A percentile compares a stretch with the other conserved stretches of the same genome.
Conservation (phyloP, 2,888 invertebrate species). For the Brenthis daphne region DNA sequence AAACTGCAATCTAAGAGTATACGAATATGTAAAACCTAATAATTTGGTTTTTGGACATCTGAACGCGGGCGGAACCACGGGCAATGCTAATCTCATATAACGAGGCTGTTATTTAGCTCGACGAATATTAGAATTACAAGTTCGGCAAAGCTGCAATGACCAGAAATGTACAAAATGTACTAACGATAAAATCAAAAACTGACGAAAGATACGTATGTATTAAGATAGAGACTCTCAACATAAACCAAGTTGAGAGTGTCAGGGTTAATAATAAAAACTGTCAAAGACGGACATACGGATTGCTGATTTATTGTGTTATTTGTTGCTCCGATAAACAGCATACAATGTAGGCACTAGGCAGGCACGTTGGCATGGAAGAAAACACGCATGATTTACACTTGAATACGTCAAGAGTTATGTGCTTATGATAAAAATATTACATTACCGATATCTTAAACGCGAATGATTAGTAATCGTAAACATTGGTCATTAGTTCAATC, state of each 20-base stretch:
- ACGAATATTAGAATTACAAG: too few relatives aligned
- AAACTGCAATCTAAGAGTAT: too few relatives aligned
- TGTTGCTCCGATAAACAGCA: conserved; percentile 39
- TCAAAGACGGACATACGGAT: conserved; percentile 20
- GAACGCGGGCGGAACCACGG: too few relatives aligned
- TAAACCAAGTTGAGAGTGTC: conserved; percentile 16
- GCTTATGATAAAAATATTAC: conserved; percentile 24
- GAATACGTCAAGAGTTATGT: conserved; percentile 22
- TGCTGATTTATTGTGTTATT: conserved; percentile 37
- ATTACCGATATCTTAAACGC: conserved; percentile 24
- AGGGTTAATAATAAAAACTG: conserved; percentile 22
- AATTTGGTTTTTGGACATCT: too few relatives aligned
- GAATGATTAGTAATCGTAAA: conserved; percentile 8
- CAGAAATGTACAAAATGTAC: too few relatives aligned
- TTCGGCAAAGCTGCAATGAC: too few relatives aligned
- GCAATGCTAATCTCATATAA: too few relatives aligned
- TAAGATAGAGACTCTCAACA: conserved; percentile 11
- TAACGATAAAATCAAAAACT: too few relatives aligned
- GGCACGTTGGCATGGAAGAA: conserved; percentile 24
- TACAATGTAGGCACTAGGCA: conserved; percentile 23
- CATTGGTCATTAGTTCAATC: neutral
- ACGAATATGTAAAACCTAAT: too few relatives aligned
- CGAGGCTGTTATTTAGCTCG: too few relatives aligned
- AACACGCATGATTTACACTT: conserved; percentile 24
- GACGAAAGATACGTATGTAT: neutral